phyloP scores from a whole-genome alignment of 2,888 invertebrate species.

The Pterostichus niger region DNA sequence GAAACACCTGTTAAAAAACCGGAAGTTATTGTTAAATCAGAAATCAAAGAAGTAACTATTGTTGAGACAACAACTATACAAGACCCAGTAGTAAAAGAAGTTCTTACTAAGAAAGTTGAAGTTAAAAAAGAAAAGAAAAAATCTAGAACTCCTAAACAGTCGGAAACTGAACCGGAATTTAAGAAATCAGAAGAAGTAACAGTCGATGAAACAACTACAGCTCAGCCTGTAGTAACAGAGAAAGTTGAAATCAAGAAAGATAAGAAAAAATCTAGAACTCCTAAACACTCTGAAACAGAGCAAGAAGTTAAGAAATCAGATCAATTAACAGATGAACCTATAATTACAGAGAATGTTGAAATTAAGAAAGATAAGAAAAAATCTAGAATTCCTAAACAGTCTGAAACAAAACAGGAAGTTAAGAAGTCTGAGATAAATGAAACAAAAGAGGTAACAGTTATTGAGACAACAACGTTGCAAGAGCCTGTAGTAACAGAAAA shows the following conservation, averaged over 20 bases:
- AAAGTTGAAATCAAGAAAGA: background rate
- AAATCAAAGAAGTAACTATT: too few relatives aligned
- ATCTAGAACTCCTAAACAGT: slow-evolving; percentile 27
- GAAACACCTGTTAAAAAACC: slow-evolving; percentile 73
- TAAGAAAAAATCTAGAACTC: background rate
- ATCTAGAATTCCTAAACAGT: slow-evolving; percentile 4
- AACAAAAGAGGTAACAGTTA: background rate
- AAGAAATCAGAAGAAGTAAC: slow-evolving; percentile 16
- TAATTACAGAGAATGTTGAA: slow-evolving; percentile 19
- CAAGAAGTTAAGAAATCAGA: background rate
- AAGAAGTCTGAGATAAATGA: background rate
- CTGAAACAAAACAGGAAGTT: slow-evolving; percentile 13
- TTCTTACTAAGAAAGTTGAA: slow-evolving; percentile 16
- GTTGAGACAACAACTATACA: slow-evolving; percentile 5
- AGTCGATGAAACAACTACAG: background rate
- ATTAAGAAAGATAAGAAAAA: slow-evolving; percentile 8
- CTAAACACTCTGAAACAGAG: slow-evolving; percentile 25
- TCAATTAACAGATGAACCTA: too few relatives aligned
- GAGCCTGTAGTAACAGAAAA: background rate
- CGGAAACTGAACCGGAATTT: slow-evolving; percentile 10
- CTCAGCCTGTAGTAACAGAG: background rate
- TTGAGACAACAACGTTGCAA: background rate
- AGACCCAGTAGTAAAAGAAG: slow-evolving; percentile 45
- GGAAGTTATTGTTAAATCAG: slow-evolving; percentile 68
- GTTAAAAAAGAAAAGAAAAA: slow-evolving; percentile 4